A percentile compares a stretch with the other conserved stretches of the same genome.
Evolutionary conservation across 1,140 invertebrate species (phyloP).

Genomic region (Xylocopa sonorina): DNA sequence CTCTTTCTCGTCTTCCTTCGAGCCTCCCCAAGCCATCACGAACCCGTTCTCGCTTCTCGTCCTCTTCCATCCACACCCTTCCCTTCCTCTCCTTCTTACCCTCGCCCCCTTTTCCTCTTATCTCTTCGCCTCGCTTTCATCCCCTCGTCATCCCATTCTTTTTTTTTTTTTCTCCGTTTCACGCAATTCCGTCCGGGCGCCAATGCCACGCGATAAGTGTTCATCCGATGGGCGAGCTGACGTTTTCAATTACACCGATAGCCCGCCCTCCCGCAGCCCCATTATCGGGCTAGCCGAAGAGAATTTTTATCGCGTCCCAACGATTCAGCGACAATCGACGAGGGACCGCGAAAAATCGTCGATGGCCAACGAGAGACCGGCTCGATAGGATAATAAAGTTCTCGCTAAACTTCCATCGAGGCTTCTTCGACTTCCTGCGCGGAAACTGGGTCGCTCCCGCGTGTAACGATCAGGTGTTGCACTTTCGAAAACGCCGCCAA

Average conservation of each 20-base stretch:
- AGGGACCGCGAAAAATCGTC: conserved; percentile 30
- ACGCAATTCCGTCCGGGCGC: background rate
- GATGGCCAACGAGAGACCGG: background rate
- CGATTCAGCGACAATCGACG: conserved; percentile 8
- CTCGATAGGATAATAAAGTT: conserved; percentile 40
- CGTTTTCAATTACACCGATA: conserved; percentile 44
- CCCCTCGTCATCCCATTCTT: too few species aligned
- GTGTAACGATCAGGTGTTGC: background rate
- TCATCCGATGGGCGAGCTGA: conserved; percentile 6
- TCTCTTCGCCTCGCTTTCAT: background rate
- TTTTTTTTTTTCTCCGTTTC: too few species aligned
- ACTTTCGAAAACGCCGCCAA: background rate
- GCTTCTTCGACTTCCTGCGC: background rate
- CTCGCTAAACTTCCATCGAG: background rate
- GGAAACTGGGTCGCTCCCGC: background rate
- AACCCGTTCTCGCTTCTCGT: too few species aligned
- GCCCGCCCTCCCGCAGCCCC: too few species aligned
- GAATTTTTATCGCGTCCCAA: conserved; percentile 32
- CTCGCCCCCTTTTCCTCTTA: too few species aligned
- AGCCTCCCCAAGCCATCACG: too few species aligned
- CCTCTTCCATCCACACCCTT: too few species aligned
- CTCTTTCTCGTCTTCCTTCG: background rate
- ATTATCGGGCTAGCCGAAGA: background rate
- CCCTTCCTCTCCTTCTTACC: too few species aligned
- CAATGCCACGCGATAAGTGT: conserved; percentile 7